phyloP scores from a whole-genome alignment of 2,113 vertebrate genomes.

The Ardeotis arabs region DNA sequence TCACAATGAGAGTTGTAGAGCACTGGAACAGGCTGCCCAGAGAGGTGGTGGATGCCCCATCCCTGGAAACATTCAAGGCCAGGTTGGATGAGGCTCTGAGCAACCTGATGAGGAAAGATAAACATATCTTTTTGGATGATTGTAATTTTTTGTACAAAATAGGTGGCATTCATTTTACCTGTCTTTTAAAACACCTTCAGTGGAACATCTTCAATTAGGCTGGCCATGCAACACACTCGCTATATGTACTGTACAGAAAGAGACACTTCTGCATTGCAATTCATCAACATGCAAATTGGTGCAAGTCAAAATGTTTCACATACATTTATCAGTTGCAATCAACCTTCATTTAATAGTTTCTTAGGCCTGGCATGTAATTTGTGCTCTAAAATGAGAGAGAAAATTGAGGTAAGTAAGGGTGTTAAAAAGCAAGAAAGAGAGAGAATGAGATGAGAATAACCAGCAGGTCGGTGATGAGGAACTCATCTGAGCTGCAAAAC shows the following conservation, averaged over 20 bases:
- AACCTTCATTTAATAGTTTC: conserved; percentile 36
- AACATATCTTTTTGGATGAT: neutral
- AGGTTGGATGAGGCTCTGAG: too few relatives aligned
- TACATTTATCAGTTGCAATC: conserved; percentile 43
- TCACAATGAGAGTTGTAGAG: too few relatives aligned
- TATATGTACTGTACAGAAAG: neutral
- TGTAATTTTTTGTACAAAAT: neutral
- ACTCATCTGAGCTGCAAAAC: conserved; percentile 34
- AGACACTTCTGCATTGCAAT: neutral
- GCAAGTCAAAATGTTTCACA: conserved; percentile 59
- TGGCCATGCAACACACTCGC: neutral
- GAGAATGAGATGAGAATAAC: neutral
- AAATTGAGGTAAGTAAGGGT: conserved; percentile 27
- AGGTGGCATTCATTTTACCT: neutral
- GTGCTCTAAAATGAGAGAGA: neutral
- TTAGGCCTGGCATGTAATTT: conserved; percentile 19
- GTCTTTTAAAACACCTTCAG: neutral
- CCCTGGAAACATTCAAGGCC: too few relatives aligned
- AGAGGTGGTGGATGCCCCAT: too few relatives aligned
- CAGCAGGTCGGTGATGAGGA: neutral
- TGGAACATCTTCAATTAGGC: neutral
- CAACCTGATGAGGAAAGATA: neutral
- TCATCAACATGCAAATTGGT: conserved; percentile 54
- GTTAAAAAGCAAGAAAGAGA: neutral
- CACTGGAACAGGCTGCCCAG: too few relatives aligned